phyloP scores from a whole-genome alignment of 2,113 vertebrate species.

The Aldabrachelys gigantea region DNA sequence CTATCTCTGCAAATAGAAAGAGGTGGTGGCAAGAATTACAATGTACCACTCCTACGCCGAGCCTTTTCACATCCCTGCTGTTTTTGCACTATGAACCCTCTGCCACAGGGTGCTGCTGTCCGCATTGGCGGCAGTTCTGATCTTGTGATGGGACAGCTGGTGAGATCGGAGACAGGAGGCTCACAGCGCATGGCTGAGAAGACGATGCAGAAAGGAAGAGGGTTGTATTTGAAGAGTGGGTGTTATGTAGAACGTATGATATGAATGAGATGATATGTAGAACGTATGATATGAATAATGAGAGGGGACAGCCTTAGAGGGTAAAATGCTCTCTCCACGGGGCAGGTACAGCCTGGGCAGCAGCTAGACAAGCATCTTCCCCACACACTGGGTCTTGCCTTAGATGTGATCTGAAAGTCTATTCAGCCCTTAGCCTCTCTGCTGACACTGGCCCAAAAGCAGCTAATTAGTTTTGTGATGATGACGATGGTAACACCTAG shows the following conservation, averaged over 20 bases:
- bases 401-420: not conserved
- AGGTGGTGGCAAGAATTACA: rapidly evolving
- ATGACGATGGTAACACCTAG: not conserved
- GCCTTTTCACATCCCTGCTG: not conserved
- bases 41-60: rapidly evolving
- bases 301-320: not conserved
- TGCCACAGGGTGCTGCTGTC: not conserved
- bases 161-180: not conserved
- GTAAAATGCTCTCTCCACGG: not conserved
- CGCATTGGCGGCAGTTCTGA: not conserved
- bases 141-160: not conserved
- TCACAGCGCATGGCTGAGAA: not conserved
- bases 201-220: not conserved
- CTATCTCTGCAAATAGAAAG: constrained; percentile 46
- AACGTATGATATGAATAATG: not conserved
- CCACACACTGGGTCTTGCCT: not conserved
- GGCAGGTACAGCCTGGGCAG: not conserved
- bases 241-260: not conserved
- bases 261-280: not conserved
- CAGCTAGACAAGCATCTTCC: not conserved
- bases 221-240: not conserved
- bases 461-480: not conserved
- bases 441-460: not conserved
- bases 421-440: not conserved
- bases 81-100: not conserved